Evolutionary conservation across 1,140 invertebrate species (phyloP).

Genomic region (Drosophila melanica): DNA sequence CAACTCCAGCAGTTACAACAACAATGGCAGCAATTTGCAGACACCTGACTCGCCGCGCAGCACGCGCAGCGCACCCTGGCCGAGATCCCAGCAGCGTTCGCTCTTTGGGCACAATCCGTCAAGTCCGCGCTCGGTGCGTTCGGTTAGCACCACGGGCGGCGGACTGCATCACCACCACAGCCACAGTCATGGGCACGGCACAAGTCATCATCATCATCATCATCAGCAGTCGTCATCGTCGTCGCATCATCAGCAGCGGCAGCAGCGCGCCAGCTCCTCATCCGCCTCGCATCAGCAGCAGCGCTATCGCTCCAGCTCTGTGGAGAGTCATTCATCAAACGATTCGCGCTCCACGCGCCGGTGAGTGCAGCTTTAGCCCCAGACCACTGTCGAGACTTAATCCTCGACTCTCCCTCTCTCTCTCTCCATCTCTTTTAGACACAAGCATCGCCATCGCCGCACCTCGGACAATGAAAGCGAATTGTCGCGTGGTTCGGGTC

Average conservation of each 20-base stretch:
- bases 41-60: conserved; percentile 89
- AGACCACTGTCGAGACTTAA: conserved; percentile 1
- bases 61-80: conserved; percentile 93
- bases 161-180: conserved; percentile 74
- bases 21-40: conserved; percentile 74
- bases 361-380: conserved; percentile 60
- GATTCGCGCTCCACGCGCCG: conserved; percentile 89
- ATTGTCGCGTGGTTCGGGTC: conserved; percentile 91
- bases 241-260: conserved; percentile 50
- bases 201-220: conserved; percentile 71
- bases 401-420: conserved; percentile 11
- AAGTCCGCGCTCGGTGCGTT: conserved; percentile 88
- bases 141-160: conserved; percentile 85
- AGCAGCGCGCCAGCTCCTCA: conserved; percentile 66
- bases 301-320: conserved; percentile 86
- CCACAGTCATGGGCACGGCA: conserved; percentile 73
- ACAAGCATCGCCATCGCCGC: conserved; percentile 90
- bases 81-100: conserved; percentile 88
- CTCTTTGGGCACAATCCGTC: conserved; percentile 88
- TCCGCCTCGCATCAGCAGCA: conserved; percentile 78
- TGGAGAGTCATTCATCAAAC: conserved; percentile 94
- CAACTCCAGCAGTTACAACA: conserved; percentile 80
- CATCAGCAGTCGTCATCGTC: conserved; percentile 55
- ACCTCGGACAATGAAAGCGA: conserved; percentile 95
- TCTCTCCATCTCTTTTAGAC: conserved; percentile 84